Percentiles rank a stretch among this genome's conserved stretches.
Conservation (phyloP, 2,797 vertebrate species). For the Mus minutoides region DNA sequence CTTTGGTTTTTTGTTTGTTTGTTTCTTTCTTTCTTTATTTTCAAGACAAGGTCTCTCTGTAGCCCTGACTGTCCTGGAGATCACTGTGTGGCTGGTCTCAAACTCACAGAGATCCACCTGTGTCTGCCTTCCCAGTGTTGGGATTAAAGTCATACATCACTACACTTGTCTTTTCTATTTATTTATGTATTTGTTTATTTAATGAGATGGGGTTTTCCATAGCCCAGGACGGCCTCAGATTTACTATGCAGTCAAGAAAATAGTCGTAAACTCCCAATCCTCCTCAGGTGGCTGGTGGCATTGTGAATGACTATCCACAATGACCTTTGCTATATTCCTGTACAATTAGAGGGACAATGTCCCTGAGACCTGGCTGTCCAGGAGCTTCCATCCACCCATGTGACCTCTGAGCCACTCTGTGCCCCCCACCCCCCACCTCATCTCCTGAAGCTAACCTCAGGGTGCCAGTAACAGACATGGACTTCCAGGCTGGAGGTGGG, state of each 20-base stretch:
- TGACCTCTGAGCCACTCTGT: neutral
- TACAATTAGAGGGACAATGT: neutral
- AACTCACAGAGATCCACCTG: neutral
- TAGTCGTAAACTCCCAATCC: neutral
- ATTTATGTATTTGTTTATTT: too few species aligned
- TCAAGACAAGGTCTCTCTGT: neutral
- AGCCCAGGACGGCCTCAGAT: neutral
- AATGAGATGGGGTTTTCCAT: neutral
- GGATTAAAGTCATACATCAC: neutral
- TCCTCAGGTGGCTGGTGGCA: neutral
- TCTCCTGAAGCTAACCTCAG: neutral
- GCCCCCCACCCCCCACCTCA: neutral
- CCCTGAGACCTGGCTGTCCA: neutral
- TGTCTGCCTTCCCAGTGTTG: neutral
- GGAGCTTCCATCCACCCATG: neutral
- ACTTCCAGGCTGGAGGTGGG: neutral
- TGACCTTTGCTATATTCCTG: neutral
- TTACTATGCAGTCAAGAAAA: neutral
- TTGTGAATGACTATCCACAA: neutral
- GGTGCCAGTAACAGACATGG: constrained; percentile 5
- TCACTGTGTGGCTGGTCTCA: neutral
- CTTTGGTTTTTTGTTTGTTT: neutral
- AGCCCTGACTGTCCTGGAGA: neutral
- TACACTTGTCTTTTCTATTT: neutral
- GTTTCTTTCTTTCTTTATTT: too few species aligned